A percentile compares a stretch with the other conserved stretches of the same genome.
Conservation (phyloP, 1,140 invertebrate genomes). For the Micrasema longulum region DNA sequence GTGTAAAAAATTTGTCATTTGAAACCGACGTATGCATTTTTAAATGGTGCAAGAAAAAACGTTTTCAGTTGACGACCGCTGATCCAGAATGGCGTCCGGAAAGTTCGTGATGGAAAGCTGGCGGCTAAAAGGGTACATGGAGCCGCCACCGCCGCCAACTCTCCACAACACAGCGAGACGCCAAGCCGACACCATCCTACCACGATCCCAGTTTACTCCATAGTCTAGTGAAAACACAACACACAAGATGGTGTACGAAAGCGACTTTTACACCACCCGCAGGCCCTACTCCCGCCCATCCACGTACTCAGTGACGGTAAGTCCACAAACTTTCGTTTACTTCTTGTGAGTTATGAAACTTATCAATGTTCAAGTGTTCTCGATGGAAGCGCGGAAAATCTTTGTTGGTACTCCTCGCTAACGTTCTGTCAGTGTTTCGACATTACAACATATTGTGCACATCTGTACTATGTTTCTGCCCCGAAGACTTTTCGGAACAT, state of each 20-base stretch:
- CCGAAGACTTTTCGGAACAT: not conserved
- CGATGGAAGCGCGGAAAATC: slow-evolving; percentile 48
- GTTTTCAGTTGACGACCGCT: slow-evolving; percentile 9
- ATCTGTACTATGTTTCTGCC: not conserved
- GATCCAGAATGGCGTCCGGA: slow-evolving; percentile 3
- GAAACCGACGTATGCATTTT: no score
- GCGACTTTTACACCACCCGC: slow-evolving; percentile 88
- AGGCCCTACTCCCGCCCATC: slow-evolving; percentile 79
- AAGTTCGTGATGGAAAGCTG: slow-evolving; percentile 5
- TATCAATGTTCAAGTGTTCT: slow-evolving; percentile 53
- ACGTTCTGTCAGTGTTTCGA: slow-evolving; percentile 4
- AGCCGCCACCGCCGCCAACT: not conserved
- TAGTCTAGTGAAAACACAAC: slow-evolving; percentile 49
- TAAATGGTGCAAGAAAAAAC: no score
- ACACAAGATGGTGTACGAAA: slow-evolving; percentile 85
- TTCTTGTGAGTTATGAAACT: slow-evolving; percentile 11
- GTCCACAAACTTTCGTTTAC: slow-evolving; percentile 58
- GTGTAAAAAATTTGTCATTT: no score
- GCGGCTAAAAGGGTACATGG: slow-evolving; percentile 31
- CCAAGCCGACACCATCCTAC: slow-evolving; percentile 41
- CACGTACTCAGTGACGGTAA: slow-evolving; percentile 85
- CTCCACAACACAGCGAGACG: slow-evolving; percentile 44
- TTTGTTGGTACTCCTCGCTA: slow-evolving; percentile 48
- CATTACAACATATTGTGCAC: slow-evolving; percentile 12
- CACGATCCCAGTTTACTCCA: slow-evolving; percentile 27